Evolutionary conservation across 2,888 invertebrate genomes (phyloP).

Genomic region (Heliconius sara): DNA sequence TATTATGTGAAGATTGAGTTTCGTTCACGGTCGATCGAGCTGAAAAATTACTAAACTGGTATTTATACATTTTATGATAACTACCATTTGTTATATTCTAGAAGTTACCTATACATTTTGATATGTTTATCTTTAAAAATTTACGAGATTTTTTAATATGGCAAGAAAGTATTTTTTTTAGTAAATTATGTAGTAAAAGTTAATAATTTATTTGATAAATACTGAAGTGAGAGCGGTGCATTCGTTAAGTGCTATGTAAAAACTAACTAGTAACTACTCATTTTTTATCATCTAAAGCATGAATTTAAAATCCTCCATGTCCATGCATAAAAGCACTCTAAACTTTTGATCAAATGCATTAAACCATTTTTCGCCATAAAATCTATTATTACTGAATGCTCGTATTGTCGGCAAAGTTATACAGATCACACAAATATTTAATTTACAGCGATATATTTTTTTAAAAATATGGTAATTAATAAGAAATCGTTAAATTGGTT

Average conservation of each 20-base stretch:
- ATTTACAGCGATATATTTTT: not conserved
- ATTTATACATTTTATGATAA: constrained; percentile 12
- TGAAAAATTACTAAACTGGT: constrained; percentile 23
- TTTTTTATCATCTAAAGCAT: constrained; percentile 6
- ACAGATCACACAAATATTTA: not conserved
- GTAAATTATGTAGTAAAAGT: not conserved
- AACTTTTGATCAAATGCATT: not conserved
- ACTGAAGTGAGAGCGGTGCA: not conserved
- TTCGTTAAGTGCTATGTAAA: not conserved
- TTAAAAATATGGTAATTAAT: not conserved
- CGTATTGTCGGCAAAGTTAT: not conserved
- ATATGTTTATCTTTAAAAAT: not conserved
- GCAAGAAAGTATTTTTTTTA: not conserved
- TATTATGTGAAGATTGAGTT: constrained; percentile 18
- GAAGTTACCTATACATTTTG: not conserved
- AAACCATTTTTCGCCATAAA: not conserved
- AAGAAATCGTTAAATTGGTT: not conserved
- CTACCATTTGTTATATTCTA: not conserved
- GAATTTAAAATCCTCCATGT: constrained; percentile 7
- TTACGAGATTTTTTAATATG: not conserved
- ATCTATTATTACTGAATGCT: constrained; percentile 5
- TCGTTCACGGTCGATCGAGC: constrained; percentile 22
- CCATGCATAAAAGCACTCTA: constrained; percentile 16
- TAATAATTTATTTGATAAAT: not conserved
- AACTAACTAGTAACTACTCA: not conserved